phyloP scores from a whole-genome alignment of 2,113 vertebrate species.

The Sceloporus tristichus region DNA sequence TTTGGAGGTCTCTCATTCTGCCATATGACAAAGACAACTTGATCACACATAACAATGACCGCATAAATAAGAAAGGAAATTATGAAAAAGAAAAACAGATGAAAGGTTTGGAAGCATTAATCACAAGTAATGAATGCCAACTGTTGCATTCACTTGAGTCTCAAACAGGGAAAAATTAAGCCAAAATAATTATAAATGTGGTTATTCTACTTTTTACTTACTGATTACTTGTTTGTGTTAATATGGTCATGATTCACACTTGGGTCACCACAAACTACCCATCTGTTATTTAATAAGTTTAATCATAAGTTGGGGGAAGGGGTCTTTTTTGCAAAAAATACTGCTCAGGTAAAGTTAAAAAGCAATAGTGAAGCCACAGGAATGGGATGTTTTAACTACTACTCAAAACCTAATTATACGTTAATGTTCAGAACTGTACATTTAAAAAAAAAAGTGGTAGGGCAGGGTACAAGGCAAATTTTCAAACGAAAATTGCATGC shows the following conservation, averaged over 20 bases:
- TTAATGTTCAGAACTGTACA: not conserved
- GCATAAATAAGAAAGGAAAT: not conserved
- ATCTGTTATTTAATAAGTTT: not conserved
- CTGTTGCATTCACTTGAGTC: not conserved
- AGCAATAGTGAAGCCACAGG: not conserved
- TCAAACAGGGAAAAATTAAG: not conserved
- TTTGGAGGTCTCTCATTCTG: too few relatives aligned
- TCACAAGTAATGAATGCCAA: not conserved
- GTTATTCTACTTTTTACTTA: not conserved
- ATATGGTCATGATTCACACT: not conserved
- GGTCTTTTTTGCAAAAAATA: not conserved
- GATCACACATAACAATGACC: too few relatives aligned
- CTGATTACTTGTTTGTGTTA: not conserved
- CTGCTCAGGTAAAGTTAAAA: not conserved
- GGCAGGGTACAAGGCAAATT: not conserved
- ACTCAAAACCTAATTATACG: not conserved
- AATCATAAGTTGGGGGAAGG: not conserved
- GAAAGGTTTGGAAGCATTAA: slow-evolving; percentile 9
- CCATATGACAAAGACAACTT: too few relatives aligned
- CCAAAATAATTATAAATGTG: not conserved
- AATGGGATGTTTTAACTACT: not conserved
- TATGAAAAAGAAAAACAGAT: not conserved
- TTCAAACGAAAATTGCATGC: not conserved
- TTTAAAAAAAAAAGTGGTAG: not conserved
- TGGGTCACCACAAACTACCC: not conserved